Evolutionary conservation across 2,113 vertebrate genomes (phyloP), one percentile per base, ranked within the genome.

Genomic region (Periophthalmodon schlosseri): DNA sequence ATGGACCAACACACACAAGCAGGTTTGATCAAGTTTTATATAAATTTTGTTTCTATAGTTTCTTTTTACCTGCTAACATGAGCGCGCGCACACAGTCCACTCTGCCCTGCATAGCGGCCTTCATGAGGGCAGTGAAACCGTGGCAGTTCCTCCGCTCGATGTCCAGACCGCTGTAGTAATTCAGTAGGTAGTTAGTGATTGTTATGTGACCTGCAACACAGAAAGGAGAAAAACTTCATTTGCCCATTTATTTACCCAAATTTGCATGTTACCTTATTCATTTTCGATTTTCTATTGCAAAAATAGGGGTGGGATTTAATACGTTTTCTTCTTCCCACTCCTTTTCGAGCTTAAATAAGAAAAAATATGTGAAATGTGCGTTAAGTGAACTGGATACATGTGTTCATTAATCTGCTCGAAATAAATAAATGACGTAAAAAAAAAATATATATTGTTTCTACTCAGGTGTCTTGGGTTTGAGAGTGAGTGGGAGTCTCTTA

Each of bases 61-160:
- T 68, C 6, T 47, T 0, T 23, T 60, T 58, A 98, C 97, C 98
- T 93, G 97, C 96, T 85, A 99, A 83, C 93, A 99, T 95, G 88
- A 99, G 93, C 20, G 97, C 93, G 69, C 95, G 95, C 82, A 97
- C 92, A 11, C 98, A 99, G 10, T 99, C 97, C 0, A 94, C 89
- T 39, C 96, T 91, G 49, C 98, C 98, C 91, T 99, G 97, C 93
- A 99, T 96, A 24, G 96, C 96, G 0, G 97, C 95, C 84, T 99
- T 99, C 97, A 99, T 99, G 84, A 99, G 94, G 0, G 98, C 96
- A 0, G 95, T 99, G 92, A 96, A 97, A 64, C 98, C 96, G 0
- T 97, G 97, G 0, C 84, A 91, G 56, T 99, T 99, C 84, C 95
- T 96, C 89, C 91, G 94, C 87, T 99, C 98, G 1, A 98, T 91